These are phyloP conservation scores for Caenorhabditis macrosperma DNA, from an alignment of 2,888 invertebrate species.

Conservation along the genomic window DNA sequence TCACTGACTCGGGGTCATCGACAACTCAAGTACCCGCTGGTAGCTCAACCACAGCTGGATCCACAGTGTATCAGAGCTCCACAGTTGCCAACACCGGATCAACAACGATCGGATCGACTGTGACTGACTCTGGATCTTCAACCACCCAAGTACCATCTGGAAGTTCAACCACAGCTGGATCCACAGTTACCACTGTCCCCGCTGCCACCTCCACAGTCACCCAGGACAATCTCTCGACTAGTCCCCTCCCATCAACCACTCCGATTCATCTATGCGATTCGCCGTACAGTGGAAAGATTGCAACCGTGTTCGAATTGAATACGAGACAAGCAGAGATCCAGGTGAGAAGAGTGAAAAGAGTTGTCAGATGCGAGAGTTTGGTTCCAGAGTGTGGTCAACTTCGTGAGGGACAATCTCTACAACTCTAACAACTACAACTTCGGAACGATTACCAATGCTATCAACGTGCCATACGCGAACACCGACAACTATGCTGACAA, in stretches of 20 bases:
- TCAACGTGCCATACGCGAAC: slow-evolving; percentile 26
- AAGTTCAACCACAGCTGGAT: neutral
- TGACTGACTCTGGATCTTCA: neutral
- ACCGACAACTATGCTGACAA: slow-evolving; percentile 1
- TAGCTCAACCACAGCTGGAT: neutral
- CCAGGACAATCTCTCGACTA: neutral
- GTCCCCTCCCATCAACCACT: slow-evolving; percentile 1
- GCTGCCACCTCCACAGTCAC: neutral
- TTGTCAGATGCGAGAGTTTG: neutral
- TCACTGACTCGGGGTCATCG: neutral
- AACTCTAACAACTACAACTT: slow-evolving; percentile 31
- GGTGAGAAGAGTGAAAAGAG: neutral
- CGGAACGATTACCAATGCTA: slow-evolving; percentile 9
- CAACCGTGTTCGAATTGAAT: slow-evolving; percentile 29
- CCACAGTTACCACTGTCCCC: neutral
- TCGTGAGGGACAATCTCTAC: slow-evolving; percentile 21
- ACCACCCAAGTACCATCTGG: neutral
- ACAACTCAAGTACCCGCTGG: too few relatives aligned
- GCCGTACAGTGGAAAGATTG: slow-evolving; percentile 35
- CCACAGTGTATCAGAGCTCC: neutral
- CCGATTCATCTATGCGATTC: slow-evolving; percentile 2
- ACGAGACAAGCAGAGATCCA: neutral
- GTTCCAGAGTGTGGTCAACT: slow-evolving; percentile 1
- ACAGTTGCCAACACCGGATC: neutral
- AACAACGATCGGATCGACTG: neutral